Percentiles rank a stretch among this genome's conserved stretches.
Evolutionary conservation across 2,797 vertebrate species (phyloP).

Genomic region (Microctenopoma stevenorrisi): DNA sequence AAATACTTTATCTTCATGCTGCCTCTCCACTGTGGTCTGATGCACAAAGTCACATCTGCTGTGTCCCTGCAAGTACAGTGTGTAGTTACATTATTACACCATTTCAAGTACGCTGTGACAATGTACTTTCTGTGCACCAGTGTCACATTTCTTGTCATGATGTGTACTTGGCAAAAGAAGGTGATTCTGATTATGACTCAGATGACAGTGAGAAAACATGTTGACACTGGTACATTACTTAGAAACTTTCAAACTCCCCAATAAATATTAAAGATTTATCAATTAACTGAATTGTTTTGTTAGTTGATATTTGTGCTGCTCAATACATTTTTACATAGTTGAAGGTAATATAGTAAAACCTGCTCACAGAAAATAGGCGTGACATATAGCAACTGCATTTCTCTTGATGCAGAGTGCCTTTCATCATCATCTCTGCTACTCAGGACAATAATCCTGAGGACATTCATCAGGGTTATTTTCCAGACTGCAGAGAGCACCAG

Average conservation of each 20-base stretch:
- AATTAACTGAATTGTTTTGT: neutral
- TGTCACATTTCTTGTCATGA: slow-evolving; percentile 48
- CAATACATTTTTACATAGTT: neutral
- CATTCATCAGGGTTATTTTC: neutral
- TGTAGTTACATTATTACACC: slow-evolving; percentile 43
- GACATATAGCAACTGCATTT: neutral
- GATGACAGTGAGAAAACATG: slow-evolving; percentile 34
- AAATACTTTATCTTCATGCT: slow-evolving; percentile 69
- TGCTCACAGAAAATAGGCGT: neutral
- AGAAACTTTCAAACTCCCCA: neutral
- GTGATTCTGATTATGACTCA: slow-evolving; percentile 38
- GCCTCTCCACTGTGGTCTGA: slow-evolving; percentile 51
- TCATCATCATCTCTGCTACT: neutral
- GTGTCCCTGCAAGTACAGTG: slow-evolving; percentile 57
- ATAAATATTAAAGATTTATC: neutral
- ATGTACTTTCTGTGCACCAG: slow-evolving; percentile 41
- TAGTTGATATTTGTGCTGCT: neutral
- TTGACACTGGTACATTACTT: slow-evolving; percentile 14
- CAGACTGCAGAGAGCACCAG: neutral
- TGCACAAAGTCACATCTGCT: slow-evolving; percentile 59
- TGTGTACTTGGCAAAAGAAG: slow-evolving; percentile 53
- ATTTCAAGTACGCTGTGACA: slow-evolving; percentile 53
- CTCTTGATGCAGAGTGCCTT: neutral
- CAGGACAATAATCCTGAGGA: neutral
- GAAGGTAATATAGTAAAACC: neutral